Percentiles rank a stretch among this genome's conserved stretches.
phyloP scores from a whole-genome alignment of 2,113 vertebrate genomes.

The Entomyzon cyanotis region DNA sequence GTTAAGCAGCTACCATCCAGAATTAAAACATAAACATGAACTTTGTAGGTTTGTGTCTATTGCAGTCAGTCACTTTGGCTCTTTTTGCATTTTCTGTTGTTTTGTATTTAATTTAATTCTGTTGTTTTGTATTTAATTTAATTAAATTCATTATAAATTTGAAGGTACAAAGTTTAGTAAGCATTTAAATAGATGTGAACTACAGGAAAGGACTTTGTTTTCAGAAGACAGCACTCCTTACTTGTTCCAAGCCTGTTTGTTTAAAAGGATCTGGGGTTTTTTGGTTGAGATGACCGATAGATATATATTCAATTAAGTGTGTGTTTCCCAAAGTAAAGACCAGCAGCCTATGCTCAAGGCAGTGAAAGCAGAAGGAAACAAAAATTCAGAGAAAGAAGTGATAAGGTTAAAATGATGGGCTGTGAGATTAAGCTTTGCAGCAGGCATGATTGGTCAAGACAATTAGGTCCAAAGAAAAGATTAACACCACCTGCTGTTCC shows the following conservation, averaged over 20 bases:
- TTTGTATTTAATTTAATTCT: not conserved
- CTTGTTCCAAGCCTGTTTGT: not conserved
- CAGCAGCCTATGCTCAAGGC: not conserved
- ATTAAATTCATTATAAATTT: not conserved
- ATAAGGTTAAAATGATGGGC: not conserved
- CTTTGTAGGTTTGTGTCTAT: not conserved
- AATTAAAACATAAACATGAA: not conserved
- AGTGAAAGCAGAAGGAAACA: not conserved
- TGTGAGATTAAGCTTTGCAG: not conserved
- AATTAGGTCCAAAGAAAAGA: not conserved
- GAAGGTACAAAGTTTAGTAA: not conserved
- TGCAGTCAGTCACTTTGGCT: not conserved
- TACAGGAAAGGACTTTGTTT: not conserved
- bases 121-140: not conserved
- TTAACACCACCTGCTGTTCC: not conserved
- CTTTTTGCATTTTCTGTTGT: not conserved
- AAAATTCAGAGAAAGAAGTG: not conserved
- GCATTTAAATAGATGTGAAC: not conserved
- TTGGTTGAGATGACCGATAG: not conserved
- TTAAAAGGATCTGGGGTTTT: not conserved
- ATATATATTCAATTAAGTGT: not conserved
- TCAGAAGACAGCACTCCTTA: not conserved
- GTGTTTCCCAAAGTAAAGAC: not conserved
- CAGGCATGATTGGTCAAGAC: not conserved
- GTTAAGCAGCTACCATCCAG: not conserved